A percentile compares a stretch with the other conserved stretches of the same genome.
phyloP scores from a whole-genome alignment of 2,113 vertebrate species.

The Girardinichthys multiradiatus region DNA sequence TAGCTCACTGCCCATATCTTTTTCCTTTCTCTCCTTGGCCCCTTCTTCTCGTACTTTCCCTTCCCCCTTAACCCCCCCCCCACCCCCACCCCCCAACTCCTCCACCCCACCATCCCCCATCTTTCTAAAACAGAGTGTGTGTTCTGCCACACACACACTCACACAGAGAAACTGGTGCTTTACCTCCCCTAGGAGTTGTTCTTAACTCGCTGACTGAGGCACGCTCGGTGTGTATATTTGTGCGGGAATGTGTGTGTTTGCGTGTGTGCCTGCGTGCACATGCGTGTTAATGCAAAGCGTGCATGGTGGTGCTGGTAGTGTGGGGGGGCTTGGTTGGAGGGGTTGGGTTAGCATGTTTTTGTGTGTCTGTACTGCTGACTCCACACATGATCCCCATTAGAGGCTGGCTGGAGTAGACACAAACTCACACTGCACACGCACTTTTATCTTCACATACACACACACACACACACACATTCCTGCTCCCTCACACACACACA shows the following conservation, averaged over 20 bases:
- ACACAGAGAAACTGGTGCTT: conserved; percentile 59
- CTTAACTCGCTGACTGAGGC: conserved; percentile 79
- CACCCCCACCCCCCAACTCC: background rate
- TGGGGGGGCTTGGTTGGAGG: conserved; percentile 5
- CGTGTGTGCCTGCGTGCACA: conserved; percentile 22
- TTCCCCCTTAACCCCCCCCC: conserved; percentile 27
- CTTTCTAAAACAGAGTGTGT: conserved; percentile 63
- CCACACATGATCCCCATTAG: conserved; percentile 84
- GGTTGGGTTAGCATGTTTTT: conserved; percentile 74
- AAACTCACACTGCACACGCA: conserved; percentile 42
- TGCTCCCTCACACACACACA: background rate
- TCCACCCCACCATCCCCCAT: conserved; percentile 47
- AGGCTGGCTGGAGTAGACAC: conserved; percentile 71
- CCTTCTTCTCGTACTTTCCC: conserved; percentile 35
- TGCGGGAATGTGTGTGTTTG: conserved; percentile 11
- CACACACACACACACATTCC: conserved; percentile 4
- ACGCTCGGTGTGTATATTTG: conserved; percentile 44
- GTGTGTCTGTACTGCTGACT: conserved; percentile 79
- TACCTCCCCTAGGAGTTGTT: conserved; percentile 76
- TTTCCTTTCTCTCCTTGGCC: conserved; percentile 60
- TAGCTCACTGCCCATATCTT: conserved; percentile 68
- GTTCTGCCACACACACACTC: conserved; percentile 34
- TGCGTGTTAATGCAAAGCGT: conserved; percentile 55
- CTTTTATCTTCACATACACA: conserved; percentile 34
- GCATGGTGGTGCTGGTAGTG: conserved; percentile 44